These are phyloP conservation scores for Cervus canadensis DNA, from an alignment of 2,113 vertebrate species.

Conservation along the genomic window DNA sequence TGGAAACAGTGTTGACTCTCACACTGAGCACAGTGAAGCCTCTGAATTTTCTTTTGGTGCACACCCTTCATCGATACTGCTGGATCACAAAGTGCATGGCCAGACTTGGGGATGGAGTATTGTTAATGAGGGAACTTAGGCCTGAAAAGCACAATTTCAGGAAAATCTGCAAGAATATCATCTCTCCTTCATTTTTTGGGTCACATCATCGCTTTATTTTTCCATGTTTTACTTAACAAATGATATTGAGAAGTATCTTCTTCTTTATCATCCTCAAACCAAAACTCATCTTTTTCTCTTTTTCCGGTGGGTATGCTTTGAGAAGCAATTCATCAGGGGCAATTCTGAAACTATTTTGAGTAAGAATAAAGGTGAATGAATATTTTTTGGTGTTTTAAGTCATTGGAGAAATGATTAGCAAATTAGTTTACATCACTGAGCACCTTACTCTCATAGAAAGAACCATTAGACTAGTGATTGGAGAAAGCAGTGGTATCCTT, in stretches of 20 bases:
- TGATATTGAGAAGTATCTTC: neutral
- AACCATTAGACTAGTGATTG: neutral
- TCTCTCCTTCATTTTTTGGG: neutral
- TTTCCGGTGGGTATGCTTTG: neutral
- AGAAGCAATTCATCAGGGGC: neutral
- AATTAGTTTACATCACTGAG: neutral
- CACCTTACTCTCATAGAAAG: neutral
- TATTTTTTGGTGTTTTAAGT: neutral
- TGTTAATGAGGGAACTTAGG: neutral
- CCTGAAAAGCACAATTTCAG: neutral
- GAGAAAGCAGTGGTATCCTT: neutral
- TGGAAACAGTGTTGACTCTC: neutral
- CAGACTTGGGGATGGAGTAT: neutral
- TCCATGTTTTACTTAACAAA: neutral
- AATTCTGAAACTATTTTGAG: neutral
- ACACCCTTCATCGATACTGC: neutral
- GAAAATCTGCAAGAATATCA: neutral
- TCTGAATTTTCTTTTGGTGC: neutral
- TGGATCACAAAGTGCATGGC: neutral
- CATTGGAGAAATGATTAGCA: neutral
- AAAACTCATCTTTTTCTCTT: neutral
- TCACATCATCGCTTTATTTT: neutral
- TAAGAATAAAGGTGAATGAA: neutral
- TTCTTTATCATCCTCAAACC: neutral
- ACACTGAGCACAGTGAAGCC: neutral